These are phyloP conservation scores for Buteo buteo DNA, from an alignment of 2,113 vertebrate genomes.

Conservation along the genomic window DNA sequence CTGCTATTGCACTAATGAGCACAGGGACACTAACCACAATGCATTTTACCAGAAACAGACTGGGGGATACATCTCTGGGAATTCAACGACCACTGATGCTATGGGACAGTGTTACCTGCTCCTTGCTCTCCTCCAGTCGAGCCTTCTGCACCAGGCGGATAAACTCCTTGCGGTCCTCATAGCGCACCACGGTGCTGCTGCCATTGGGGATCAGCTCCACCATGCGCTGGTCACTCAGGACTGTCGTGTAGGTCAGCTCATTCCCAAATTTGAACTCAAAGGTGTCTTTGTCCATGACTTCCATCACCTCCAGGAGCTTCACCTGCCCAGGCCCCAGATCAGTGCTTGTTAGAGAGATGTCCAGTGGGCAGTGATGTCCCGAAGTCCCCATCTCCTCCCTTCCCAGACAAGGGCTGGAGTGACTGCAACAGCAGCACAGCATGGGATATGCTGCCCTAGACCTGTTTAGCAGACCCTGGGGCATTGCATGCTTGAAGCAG, in stretches of 20 bases:
- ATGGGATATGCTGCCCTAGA: not conserved
- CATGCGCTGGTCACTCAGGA: slow-evolving; percentile 85
- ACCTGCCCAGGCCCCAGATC: slow-evolving; percentile 72
- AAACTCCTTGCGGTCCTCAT: slow-evolving; percentile 89
- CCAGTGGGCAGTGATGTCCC: not conserved
- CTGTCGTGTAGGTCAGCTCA: slow-evolving; percentile 92
- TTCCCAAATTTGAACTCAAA: slow-evolving; percentile 96
- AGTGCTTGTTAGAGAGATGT: not conserved
- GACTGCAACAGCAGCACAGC: not conserved
- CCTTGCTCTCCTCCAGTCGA: slow-evolving; percentile 89
- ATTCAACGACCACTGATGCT: not conserved
- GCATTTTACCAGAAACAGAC: not conserved
- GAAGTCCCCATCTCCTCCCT: not conserved
- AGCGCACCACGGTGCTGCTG: slow-evolving; percentile 78
- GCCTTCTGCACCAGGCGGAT: slow-evolving; percentile 87
- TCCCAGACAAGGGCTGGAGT: not conserved
- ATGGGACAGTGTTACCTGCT: slow-evolving; percentile 78
- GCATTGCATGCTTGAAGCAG: not conserved
- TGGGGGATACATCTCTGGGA: not conserved
- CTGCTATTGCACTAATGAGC: not conserved
- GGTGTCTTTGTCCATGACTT: slow-evolving; percentile 92
- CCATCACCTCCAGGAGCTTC: slow-evolving; percentile 94
- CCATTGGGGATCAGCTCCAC: slow-evolving; percentile 89
- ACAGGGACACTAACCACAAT: accelerated
- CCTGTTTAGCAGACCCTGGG: not conserved